phyloP scores from a whole-genome alignment of 1,140 invertebrate species.

The Formica selysi region DNA sequence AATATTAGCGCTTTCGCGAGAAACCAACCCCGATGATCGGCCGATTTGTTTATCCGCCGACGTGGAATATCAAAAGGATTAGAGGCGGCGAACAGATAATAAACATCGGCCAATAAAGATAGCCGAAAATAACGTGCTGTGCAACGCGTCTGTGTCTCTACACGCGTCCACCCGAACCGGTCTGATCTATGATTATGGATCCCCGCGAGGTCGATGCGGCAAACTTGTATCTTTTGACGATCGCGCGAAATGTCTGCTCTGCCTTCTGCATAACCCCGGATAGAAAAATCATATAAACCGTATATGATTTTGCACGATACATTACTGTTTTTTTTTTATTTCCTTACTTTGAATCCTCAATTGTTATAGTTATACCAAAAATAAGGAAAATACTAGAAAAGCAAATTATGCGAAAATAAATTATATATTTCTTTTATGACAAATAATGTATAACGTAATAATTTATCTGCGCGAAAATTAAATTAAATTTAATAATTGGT shows the following conservation, averaged over 20 bases:
- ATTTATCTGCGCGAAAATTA: background rate
- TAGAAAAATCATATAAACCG: slow-evolving; percentile 28
- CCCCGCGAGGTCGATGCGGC: slow-evolving; percentile 73
- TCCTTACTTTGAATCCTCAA: background rate
- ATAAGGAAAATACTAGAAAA: background rate
- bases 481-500: background rate
- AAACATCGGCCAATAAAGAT: slow-evolving; percentile 82
- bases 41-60: slow-evolving; percentile 80
- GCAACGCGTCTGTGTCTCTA: slow-evolving; percentile 54
- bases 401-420: background rate
- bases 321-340: background rate
- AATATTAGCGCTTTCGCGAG: slow-evolving; percentile 77
- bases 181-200: slow-evolving; percentile 81
- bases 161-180: slow-evolving; percentile 29
- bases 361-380: background rate
- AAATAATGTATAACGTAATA: background rate
- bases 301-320: background rate
- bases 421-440: background rate
- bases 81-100: slow-evolving; percentile 80
- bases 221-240: slow-evolving; percentile 64
- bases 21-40: slow-evolving; percentile 74
- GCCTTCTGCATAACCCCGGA: background rate
- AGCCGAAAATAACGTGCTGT: slow-evolving; percentile 78
- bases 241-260: slow-evolving; percentile 19
- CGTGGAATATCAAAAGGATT: slow-evolving; percentile 83